Evolutionary conservation across 1,140 invertebrate genomes (phyloP).

Genomic region (Drosophila ambigua): DNA sequence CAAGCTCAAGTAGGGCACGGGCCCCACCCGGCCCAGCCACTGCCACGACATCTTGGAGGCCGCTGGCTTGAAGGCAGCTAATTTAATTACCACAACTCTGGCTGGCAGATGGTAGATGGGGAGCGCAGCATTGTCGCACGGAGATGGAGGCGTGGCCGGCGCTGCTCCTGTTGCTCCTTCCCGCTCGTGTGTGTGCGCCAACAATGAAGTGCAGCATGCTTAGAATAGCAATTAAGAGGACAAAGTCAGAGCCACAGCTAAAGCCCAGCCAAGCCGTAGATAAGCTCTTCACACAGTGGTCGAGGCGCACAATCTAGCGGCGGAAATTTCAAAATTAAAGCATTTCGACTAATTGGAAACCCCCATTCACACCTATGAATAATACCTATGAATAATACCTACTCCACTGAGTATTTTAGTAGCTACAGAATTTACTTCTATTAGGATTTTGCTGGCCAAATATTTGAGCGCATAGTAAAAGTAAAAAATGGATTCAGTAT

Average conservation of each 20-base stretch:
- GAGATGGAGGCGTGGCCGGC: conserved; percentile 14
- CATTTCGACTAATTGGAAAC: no score
- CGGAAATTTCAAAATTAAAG: no score
- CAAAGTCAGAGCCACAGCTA: conserved; percentile 22
- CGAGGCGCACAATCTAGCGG: no score
- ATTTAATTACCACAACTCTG: conserved; percentile 73
- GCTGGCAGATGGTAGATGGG: neutral
- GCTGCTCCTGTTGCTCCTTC: conserved; percentile 22
- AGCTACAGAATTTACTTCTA: no score
- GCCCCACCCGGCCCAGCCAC: neutral
- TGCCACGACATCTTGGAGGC: conserved; percentile 34
- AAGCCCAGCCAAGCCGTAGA: conserved; percentile 24
- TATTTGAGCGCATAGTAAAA: no score
- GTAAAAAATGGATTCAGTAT: no score
- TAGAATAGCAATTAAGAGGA: conserved; percentile 77
- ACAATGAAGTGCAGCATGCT: conserved; percentile 72
- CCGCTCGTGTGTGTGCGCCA: conserved; percentile 33
- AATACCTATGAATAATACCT: no score
- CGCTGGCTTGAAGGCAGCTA: conserved; percentile 52
- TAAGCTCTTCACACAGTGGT: neutral
- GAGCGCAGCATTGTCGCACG: neutral
- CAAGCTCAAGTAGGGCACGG: no score
- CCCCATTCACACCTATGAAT: no score
- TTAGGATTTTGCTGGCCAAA: no score
- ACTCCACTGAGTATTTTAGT: no score